Percentiles rank a stretch among this genome's conserved stretches.
Conservation (phyloP, 2,888 invertebrate species). For the Melanostoma scalare region DNA sequence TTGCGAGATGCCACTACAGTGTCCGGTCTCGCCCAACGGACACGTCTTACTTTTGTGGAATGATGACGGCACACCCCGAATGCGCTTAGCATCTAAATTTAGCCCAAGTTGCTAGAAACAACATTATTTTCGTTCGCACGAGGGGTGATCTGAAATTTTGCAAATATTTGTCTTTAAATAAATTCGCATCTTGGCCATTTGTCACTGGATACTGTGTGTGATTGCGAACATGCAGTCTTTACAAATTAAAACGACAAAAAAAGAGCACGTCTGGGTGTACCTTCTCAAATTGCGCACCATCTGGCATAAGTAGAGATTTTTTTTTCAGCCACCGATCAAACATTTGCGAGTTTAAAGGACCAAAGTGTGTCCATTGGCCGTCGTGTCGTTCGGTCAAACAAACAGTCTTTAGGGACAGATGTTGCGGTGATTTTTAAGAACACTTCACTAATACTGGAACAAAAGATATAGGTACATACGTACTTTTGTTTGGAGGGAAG, state of each 20-base stretch:
- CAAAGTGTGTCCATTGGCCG: conserved; percentile 43
- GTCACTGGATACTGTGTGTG: conserved; percentile 33
- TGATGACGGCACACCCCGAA: conserved; percentile 23
- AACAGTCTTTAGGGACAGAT: conserved; percentile 53
- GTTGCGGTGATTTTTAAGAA: conserved; percentile 58
- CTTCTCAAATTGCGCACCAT: conserved; percentile 64
- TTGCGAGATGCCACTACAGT: conserved; percentile 21
- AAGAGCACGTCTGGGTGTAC: conserved; percentile 20
- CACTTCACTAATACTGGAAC: conserved; percentile 22
- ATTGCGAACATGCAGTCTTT: conserved; percentile 45
- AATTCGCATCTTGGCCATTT: conserved; percentile 49
- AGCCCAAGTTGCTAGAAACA: conserved; percentile 19
- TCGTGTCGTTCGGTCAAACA: conserved; percentile 9
- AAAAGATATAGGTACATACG: neutral
- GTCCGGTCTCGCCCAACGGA: conserved; percentile 49
- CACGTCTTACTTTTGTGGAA: conserved; percentile 40
- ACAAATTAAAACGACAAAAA: conserved; percentile 28
- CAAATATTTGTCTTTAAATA: conserved; percentile 54
- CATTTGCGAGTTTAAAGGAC: conserved; percentile 16
- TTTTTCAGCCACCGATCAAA: neutral
- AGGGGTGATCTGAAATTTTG: conserved; percentile 25
- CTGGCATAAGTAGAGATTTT: conserved; percentile 31
- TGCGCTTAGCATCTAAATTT: conserved; percentile 45
- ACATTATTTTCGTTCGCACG: conserved; percentile 21
- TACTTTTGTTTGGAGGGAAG: neutral